phyloP scores from a whole-genome alignment of 2,113 vertebrate genomes.

The Sminthopsis crassicaudata region DNA sequence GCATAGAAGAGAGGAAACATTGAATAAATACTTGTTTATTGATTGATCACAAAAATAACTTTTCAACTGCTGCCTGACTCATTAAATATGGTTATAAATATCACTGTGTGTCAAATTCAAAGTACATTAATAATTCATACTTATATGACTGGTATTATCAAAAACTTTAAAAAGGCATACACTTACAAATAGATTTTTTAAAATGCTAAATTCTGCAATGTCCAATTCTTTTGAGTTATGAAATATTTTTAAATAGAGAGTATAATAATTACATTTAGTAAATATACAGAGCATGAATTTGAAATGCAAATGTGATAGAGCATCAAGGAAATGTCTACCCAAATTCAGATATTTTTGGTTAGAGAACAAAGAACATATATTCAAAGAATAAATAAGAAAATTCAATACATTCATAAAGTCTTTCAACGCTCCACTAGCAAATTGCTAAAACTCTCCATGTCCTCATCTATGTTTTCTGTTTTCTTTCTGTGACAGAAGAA shows the following conservation, averaged over 20 bases:
- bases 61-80: slow-evolving; percentile 7
- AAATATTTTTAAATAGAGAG: slow-evolving; percentile 17
- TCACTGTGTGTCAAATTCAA: not conserved
- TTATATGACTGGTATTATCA: slow-evolving; percentile 26
- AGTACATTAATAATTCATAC: not conserved
- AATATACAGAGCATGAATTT: slow-evolving; percentile 47
- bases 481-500: not conserved
- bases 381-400: slow-evolving; percentile 14
- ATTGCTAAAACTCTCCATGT: not conserved
- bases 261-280: not conserved
- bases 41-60: slow-evolving; percentile 7
- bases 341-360: slow-evolving; percentile 15
- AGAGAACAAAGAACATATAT: not conserved
- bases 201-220: not conserved
- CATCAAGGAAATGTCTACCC: not conserved
- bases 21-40: not conserved
- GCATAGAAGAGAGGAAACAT: not conserved
- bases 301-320: slow-evolving; percentile 15
- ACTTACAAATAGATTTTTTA: not conserved
- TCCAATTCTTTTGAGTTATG: not conserved
- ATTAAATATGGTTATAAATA: not conserved
- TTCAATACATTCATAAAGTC: not conserved
- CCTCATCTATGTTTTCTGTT: not conserved
- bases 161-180: not conserved
- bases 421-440: not conserved